Percentiles rank a stretch among this genome's conserved stretches.
These are phyloP conservation scores for Popillia japonica DNA, from an alignment of 1,140 invertebrate species.

Conservation along the genomic window DNA sequence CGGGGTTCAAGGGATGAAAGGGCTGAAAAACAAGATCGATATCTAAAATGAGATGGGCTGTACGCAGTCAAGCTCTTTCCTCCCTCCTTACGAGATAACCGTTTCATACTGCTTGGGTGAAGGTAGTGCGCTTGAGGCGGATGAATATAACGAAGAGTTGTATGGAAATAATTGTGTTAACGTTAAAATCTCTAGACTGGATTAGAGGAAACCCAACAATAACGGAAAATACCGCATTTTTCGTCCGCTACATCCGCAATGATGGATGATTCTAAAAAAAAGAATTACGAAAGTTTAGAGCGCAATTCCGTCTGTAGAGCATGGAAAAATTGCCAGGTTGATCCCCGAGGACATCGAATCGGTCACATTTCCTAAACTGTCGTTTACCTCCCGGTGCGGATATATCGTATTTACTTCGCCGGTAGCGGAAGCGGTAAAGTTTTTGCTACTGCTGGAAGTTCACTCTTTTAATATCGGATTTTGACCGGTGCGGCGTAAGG, in stretches of 20 bases:
- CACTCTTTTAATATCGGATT: too few species aligned
- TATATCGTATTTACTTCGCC: too few species aligned
- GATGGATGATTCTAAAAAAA: neutral
- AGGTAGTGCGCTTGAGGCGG: neutral
- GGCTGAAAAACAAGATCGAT: slow-evolving; percentile 1
- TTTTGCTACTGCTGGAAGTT: too few species aligned
- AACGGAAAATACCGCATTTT: neutral
- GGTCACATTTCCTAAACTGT: neutral
- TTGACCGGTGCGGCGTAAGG: too few species aligned
- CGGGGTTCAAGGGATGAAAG: neutral
- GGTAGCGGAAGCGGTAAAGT: too few species aligned
- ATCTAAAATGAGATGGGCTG: neutral
- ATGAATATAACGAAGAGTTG: too few species aligned
- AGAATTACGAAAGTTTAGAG: neutral
- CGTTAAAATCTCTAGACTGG: too few species aligned
- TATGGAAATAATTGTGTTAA: too few species aligned
- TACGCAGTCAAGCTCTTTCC: neutral
- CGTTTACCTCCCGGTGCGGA: too few species aligned
- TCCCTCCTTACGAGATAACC: neutral
- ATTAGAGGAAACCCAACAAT: neutral
- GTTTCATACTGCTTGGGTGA: too few species aligned
- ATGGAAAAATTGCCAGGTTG: neutral
- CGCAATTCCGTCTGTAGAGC: neutral
- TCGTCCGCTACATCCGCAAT: neutral
- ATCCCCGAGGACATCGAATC: neutral